A percentile compares a stretch with the other conserved stretches of the same genome.
Conservation (phyloP, 1,140 invertebrate species). For the Dufourea novaeangliae region DNA sequence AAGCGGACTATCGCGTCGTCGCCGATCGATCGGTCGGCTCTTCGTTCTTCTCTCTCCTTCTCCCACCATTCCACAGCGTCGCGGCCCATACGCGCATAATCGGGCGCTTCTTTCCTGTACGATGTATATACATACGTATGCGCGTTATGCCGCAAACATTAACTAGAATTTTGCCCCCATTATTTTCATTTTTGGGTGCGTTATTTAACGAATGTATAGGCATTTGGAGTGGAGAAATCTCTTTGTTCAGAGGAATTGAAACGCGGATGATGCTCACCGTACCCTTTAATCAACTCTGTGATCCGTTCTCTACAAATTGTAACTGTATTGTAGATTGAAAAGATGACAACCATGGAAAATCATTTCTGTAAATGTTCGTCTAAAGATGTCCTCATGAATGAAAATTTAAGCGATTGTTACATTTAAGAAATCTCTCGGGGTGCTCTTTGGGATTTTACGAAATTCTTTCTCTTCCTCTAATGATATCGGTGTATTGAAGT, state of each 20-base stretch:
- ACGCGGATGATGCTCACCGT: neutral
- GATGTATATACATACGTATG: no score
- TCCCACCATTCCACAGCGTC: neutral
- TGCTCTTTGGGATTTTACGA: neutral
- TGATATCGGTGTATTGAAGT: no score
- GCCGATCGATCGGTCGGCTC: constrained; percentile 56
- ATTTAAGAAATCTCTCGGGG: neutral
- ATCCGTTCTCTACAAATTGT: no score
- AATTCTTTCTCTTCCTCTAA: no score
- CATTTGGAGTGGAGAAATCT: neutral
- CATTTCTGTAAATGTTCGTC: no score
- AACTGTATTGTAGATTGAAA: no score
- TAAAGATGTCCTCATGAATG: no score
- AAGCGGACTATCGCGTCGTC: constrained; percentile 22
- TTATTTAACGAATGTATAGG: neutral
- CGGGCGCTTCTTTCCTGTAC: neutral
- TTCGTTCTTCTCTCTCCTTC: constrained; percentile 11
- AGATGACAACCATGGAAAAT: no score
- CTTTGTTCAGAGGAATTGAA: neutral
- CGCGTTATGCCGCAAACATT: neutral
- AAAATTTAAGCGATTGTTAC: no score
- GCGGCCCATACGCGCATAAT: neutral
- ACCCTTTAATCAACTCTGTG: no score
- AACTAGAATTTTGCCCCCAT: neutral
- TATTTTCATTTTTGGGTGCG: neutral